phyloP scores from a whole-genome alignment of 1,140 invertebrate species.

The Pogonomyrmex californicus region DNA sequence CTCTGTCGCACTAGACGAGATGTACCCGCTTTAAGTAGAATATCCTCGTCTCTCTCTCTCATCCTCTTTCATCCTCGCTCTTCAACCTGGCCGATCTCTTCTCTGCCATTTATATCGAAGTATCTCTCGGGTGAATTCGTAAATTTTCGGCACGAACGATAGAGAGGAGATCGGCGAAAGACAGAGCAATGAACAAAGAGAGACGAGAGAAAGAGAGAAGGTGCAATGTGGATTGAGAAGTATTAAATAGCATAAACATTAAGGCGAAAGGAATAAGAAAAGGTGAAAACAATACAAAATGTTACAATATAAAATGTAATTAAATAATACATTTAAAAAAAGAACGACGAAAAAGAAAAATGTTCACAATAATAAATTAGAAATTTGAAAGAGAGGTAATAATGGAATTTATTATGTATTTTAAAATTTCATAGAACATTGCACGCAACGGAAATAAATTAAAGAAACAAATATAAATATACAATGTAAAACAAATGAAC shows the following conservation, averaged over 20 bases:
- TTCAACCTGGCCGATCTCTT: slow-evolving; percentile 34
- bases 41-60: slow-evolving; percentile 56
- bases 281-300: neutral
- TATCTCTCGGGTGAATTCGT: slow-evolving; percentile 71
- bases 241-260: neutral
- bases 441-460: neutral
- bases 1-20: slow-evolving; percentile 51
- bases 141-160: slow-evolving; percentile 74
- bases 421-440: neutral
- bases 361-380: neutral
- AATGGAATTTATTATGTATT: neutral
- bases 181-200: neutral
- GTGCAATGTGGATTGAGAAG: slow-evolving; percentile 3
- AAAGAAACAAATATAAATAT: neutral
- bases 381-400: neutral
- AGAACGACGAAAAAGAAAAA: neutral
- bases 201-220: slow-evolving; percentile 6
- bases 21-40: slow-evolving; percentile 55
- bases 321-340: neutral
- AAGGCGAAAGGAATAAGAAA: neutral
- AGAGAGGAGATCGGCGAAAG: slow-evolving; percentile 42
- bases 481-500: neutral
- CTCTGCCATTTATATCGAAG: slow-evolving; percentile 56
- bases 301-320: neutral
- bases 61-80: slow-evolving; percentile 23